phyloP scores from a whole-genome alignment of 1,140 invertebrate species.

The Bombus pascuorum region DNA sequence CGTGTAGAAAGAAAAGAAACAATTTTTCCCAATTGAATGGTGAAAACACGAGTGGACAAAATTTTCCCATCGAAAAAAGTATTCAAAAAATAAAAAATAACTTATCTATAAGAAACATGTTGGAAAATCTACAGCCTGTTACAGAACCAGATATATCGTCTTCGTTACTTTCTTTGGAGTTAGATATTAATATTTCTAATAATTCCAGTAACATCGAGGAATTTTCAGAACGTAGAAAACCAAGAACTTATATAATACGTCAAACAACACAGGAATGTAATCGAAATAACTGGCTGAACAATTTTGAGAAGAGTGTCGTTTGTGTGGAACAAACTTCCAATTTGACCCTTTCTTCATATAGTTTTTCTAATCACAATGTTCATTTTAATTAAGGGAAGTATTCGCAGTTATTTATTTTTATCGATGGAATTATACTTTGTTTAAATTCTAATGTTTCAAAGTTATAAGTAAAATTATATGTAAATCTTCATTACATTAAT shows the following conservation, averaged over 20 bases:
- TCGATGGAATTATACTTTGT: background rate
- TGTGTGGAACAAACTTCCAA: background rate
- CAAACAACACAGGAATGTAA: background rate
- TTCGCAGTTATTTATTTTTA: background rate
- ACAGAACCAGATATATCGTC: background rate
- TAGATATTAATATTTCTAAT: conserved; percentile 25
- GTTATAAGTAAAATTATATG: background rate
- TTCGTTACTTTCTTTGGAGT: conserved; percentile 16
- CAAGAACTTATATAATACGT: conserved; percentile 45
- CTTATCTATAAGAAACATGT: background rate
- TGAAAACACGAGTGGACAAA: background rate
- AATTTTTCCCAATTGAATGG: background rate
- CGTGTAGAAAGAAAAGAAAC: background rate
- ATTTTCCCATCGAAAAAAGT: background rate
- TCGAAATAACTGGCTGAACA: background rate
- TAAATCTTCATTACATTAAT: background rate
- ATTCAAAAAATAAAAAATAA: background rate
- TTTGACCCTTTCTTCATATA: conserved; percentile 3
- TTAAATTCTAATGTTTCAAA: background rate
- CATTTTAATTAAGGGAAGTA: background rate
- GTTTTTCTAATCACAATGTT: background rate
- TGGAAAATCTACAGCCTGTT: background rate
- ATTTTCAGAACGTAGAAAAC: conserved; percentile 10
- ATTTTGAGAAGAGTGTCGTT: background rate
- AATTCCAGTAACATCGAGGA: conserved; percentile 2